These are phyloP conservation scores for Cuculus canorus DNA, from an alignment of 2,797 vertebrate species.

Conservation along the genomic window DNA sequence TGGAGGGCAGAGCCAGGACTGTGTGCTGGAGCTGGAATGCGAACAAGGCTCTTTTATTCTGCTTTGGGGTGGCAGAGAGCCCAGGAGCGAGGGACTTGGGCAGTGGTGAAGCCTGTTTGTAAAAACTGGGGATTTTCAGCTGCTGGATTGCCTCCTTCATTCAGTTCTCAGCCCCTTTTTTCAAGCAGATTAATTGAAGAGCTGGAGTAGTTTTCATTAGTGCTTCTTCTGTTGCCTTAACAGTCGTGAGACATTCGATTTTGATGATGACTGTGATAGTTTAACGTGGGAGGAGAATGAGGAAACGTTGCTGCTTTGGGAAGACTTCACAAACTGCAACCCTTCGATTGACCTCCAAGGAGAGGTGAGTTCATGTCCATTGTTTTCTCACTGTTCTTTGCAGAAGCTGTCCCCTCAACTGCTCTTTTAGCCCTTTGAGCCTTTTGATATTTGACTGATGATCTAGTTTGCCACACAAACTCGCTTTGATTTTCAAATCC, in stretches of 20 bases:
- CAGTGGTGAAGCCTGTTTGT: not conserved
- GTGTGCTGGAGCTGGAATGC: not conserved
- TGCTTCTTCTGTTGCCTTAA: conserved; percentile 25
- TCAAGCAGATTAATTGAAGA: not conserved
- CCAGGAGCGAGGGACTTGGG: not conserved
- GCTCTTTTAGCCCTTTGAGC: not conserved
- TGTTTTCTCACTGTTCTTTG: not conserved
- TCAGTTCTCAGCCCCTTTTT: not conserved
- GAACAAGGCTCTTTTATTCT: conserved; percentile 20
- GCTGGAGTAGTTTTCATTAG: not conserved
- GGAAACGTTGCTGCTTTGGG: conserved; percentile 95
- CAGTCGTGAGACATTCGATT: conserved; percentile 94
- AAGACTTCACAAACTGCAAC: conserved; percentile 97
- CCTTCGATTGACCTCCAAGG: conserved; percentile 76
- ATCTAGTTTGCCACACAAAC: not conserved
- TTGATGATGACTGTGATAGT: conserved; percentile 97
- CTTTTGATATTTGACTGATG: not conserved
- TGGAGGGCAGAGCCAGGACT: conserved; percentile 49
- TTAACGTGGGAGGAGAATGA: conserved; percentile 98
- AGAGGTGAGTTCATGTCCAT: conserved; percentile 66
- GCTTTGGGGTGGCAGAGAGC: conserved; percentile 17
- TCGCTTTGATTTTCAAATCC: conserved; percentile 14
- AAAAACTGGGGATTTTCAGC: conserved; percentile 12
- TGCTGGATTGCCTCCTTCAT: not conserved
- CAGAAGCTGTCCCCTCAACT: not conserved